phyloP scores from a whole-genome alignment of 2,113 vertebrate genomes.

The Sylvietta virens region DNA sequence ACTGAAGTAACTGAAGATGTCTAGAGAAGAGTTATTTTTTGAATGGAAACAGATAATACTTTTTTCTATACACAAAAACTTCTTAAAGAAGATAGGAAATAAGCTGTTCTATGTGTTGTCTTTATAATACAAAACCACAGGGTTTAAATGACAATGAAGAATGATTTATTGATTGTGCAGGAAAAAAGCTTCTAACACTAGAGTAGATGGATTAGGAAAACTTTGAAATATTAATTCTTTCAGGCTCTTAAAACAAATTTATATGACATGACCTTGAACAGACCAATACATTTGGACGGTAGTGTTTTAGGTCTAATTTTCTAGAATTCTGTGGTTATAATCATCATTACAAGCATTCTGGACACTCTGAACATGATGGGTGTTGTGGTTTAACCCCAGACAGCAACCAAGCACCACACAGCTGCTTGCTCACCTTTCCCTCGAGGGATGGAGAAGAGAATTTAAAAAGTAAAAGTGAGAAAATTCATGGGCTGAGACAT shows the following conservation, averaged over 20 bases:
- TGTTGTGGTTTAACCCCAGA: background rate
- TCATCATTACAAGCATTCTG: background rate
- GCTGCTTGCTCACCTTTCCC: background rate
- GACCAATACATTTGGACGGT: background rate
- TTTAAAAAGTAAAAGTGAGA: background rate
- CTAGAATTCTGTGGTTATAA: background rate
- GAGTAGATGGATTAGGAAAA: background rate
- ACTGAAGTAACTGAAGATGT: background rate
- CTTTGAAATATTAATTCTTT: background rate
- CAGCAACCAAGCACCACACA: background rate
- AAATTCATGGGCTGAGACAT: background rate
- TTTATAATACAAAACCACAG: background rate
- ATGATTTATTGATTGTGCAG: background rate
- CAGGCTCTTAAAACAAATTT: background rate
- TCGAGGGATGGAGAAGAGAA: background rate
- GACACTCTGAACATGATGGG: background rate
- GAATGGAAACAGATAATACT: background rate
- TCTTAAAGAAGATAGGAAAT: background rate
- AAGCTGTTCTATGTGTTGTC: background rate
- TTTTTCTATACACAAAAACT: background rate
- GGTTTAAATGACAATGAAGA: background rate
- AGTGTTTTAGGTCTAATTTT: background rate
- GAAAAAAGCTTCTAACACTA: background rate
- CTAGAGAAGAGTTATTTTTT: background rate
- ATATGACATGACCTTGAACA: background rate